Evolutionary conservation across 2,888 invertebrate species (phyloP), one percentile per base, ranked within the genome.

Genomic region (Pandemis heparana): DNA sequence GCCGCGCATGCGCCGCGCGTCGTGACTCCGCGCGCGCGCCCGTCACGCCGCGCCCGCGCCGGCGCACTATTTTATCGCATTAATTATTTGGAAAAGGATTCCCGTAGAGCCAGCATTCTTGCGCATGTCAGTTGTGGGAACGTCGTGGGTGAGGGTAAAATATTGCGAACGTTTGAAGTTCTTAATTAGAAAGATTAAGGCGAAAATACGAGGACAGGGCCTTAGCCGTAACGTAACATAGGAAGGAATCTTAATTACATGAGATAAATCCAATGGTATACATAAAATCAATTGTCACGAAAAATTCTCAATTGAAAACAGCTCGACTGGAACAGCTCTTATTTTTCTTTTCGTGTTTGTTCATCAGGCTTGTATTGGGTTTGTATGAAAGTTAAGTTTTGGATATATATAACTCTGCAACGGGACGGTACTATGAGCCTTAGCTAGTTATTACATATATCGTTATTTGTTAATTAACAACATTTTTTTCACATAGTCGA

Each of bases 61-160:
- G 85, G 85, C 89, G 90, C 92, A 92, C 93, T 91, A 92, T 93
- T 94, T 94, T 93, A 94, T 94, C 93, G 92, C 92, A 94, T 94
- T 94, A 92, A 94, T 94, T 94, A 94, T 94, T 93, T 92, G 89
- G 87, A 92, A 90, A 92, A 92, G 91, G 91, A 90, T 91, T 91
- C 92, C 88, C 88, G 88, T 86, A 85, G 85, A 85, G 84, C 84
- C 81, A 82, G 85, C 88, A 89, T 91, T 90, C 90, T 85, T 87
- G 83, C 80, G 80, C 81, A 82, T 85, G 89, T 88, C 88, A 86
- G 87, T 84, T 89, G 88, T 89, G 88, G 87, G 89, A 91, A 91
- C 83, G 67, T 77, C 77, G 79, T 77, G 78, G 77, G 78, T 76
- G 78, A 75, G 77, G 76, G 75, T 75, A 75, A 75, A 46, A 56